Percentiles rank a stretch among this genome's conserved stretches.
phyloP scores from a whole-genome alignment of 1,140 invertebrate species.

The Oncopodura yosiiana region DNA sequence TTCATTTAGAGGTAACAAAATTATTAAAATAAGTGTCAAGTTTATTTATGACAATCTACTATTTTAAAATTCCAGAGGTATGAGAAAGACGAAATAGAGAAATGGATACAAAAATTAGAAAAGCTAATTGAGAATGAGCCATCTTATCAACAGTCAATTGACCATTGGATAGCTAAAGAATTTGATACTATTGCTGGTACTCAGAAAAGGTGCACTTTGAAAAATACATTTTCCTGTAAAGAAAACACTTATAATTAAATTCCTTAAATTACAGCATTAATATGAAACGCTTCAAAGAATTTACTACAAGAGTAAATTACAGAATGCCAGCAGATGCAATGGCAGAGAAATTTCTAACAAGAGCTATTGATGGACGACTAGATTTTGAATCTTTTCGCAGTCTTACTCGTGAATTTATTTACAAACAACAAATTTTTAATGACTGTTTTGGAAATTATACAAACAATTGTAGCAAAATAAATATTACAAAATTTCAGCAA shows the following conservation, averaged over 20 bases:
- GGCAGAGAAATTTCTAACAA: slow-evolving; percentile 69
- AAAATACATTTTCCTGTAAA: not conserved
- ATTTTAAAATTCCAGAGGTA: not conserved
- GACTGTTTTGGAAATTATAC: slow-evolving; percentile 51
- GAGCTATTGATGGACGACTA: slow-evolving; percentile 65
- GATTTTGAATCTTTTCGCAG: slow-evolving; percentile 82
- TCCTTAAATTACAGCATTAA: slow-evolving; percentile 50
- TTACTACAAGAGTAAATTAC: slow-evolving; percentile 76
- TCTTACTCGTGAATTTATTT: slow-evolving; percentile 40
- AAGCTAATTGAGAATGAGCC: slow-evolving; percentile 12
- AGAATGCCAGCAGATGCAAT: slow-evolving; percentile 78
- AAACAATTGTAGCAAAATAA: slow-evolving; percentile 53
- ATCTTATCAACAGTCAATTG: slow-evolving; percentile 12
- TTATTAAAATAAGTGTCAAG: not conserved
- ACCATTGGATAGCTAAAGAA: slow-evolving; percentile 19
- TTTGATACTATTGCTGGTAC: slow-evolving; percentile 3
- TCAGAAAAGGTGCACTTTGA: not conserved
- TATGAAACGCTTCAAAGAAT: slow-evolving; percentile 80
- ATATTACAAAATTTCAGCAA: slow-evolving; percentile 62
- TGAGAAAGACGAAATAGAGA: slow-evolving; percentile 15
- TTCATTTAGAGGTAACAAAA: slow-evolving; percentile 65
- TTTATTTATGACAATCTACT: not conserved
- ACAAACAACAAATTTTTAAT: slow-evolving; percentile 27
- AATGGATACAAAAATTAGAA: slow-evolving; percentile 16
- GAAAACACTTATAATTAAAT: not conserved